A percentile compares a stretch with the other conserved stretches of the same genome.
Conservation (phyloP, 64 coral and sea anemone genomes). For the Stichodactyla helianthus region DNA sequence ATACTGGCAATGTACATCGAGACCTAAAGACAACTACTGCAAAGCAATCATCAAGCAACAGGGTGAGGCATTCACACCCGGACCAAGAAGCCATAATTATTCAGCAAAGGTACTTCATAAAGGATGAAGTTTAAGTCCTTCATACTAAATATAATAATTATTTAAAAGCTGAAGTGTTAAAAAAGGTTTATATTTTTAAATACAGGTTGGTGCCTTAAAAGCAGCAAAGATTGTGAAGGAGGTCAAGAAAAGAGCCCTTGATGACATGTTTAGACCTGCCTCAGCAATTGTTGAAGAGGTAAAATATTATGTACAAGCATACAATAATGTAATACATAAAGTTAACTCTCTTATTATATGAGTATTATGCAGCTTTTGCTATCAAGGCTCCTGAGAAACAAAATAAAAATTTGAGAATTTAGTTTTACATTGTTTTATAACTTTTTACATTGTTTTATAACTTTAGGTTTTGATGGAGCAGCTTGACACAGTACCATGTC, state of each 20-base stretch:
- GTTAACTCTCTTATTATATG: background rate
- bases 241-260: conserved; percentile 11
- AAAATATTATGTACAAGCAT: background rate
- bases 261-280: background rate
- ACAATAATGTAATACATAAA: too few species aligned
- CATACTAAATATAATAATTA: too few species aligned
- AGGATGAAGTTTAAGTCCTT: too few species aligned
- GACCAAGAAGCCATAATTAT: background rate
- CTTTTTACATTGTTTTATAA: too few species aligned
- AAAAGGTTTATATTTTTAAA: too few species aligned
- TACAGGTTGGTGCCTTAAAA: too few species aligned
- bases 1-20: conserved; percentile 8
- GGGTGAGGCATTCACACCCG: background rate
- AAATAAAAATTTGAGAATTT: conserved; percentile 9
- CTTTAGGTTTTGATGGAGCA: background rate
- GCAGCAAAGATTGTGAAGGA: too few species aligned
- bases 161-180: too few species aligned
- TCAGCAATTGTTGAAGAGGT: conserved; percentile 30
- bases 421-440: background rate
- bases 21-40: conserved; percentile 7
- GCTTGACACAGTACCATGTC: background rate
- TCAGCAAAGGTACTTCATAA: too few species aligned
- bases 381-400: background rate
- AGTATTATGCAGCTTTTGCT: too few species aligned
- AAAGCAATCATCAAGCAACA: conserved; percentile 21